Evolutionary conservation across 2,113 vertebrate species (phyloP), one percentile per base, ranked within the genome.

Genomic region (Rattus rattus): DNA sequence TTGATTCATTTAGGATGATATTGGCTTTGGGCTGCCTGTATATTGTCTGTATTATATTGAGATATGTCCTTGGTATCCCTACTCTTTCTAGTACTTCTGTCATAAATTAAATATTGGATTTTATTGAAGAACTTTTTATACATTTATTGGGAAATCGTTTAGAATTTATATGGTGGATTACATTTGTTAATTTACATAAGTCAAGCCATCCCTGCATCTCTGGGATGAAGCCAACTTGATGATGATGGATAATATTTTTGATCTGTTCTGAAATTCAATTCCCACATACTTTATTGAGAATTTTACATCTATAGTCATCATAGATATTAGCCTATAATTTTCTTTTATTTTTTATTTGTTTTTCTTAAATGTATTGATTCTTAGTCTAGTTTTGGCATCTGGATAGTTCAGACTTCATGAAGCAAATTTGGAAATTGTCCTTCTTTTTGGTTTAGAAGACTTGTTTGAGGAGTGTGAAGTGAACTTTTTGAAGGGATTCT

Each of bases 1-100:
- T 97, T 93, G 39, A 80, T 97, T 86, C 5, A 65, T 67, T 86
- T 70, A 87, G 10, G 43, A 49, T 52, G 65, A 69, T 87, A 33
- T 11, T 52, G 30, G 2, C 30, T 52, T 24, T 22, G 47, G 1
- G 11, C 6, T 70, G 47, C 2, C 30, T 49, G 14, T 14, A 67
- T 86, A 12, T 86, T 30, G 26, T 13, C 26, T 86, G 39, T 65
- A 33, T 69, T 33, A 67, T 47, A 2, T 69, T 69, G 43, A 36
- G 17, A 67, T 49, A 36, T 22, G 0, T 86, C 17, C 61, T 19
- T 11, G 17, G 12, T 52, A 52, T 87, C 9, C 12, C 47, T 36
- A 36, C 47, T 65, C 39, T 36, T 69, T 69, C 63, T 3, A 69
- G 28, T 30, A 36, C 10, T 69, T 86, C 39, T 86, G 69, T 33